Evolutionary conservation across 2,797 vertebrate species (phyloP).

Genomic region (Mycteria americana): DNA sequence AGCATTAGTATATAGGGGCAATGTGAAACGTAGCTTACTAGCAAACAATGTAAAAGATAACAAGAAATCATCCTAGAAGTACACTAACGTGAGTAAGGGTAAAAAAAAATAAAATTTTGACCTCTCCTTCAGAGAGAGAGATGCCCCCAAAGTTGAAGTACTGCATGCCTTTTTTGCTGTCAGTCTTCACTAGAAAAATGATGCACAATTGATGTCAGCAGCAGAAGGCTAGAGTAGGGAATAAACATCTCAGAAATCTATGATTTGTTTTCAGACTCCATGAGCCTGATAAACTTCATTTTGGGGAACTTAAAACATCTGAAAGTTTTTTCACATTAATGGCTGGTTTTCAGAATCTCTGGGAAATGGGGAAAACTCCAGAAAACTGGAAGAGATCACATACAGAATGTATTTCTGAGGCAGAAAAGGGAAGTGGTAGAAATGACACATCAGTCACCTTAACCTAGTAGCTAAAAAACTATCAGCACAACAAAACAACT

Average conservation of each 20-base stretch:
- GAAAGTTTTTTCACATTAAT: neutral
- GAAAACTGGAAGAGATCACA: neutral
- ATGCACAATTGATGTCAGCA: neutral
- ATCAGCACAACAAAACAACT: neutral
- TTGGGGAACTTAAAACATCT: neutral
- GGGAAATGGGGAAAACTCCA: neutral
- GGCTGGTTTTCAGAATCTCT: neutral
- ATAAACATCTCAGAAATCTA: neutral
- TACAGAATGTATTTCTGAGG: neutral
- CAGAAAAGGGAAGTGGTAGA: neutral
- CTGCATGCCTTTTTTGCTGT: neutral
- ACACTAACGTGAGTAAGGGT: fast-evolving
- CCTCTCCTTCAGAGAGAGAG: neutral
- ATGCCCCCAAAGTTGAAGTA: neutral
- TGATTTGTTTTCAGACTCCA: neutral
- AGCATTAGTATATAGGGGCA: neutral
- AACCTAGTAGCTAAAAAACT: neutral
- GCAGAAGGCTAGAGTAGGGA: neutral
- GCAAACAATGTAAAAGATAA: neutral
- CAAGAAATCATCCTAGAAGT: neutral
- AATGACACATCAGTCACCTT: neutral
- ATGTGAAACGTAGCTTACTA: neutral
- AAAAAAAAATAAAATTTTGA: neutral
- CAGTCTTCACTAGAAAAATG: neutral
- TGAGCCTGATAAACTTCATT: neutral